Percentiles rank a stretch among this genome's conserved stretches.
Evolutionary conservation across 64 coral and sea anemone genomes (phyloP).

Genomic region (Platygyra sinensis): DNA sequence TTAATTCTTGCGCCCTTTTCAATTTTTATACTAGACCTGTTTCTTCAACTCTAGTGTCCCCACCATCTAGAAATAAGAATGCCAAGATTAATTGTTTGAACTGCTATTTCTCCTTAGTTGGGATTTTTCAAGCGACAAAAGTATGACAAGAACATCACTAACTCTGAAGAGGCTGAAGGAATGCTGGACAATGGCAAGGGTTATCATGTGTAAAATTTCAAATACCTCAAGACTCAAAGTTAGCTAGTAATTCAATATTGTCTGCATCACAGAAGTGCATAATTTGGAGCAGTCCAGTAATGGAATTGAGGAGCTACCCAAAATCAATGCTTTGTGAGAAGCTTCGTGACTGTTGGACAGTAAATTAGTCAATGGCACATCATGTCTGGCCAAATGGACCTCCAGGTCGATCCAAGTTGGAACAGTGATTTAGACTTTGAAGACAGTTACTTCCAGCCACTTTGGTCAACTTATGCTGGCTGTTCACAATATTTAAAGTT

Average conservation of each 20-base stretch:
- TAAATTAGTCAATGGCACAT: too few relatives aligned
- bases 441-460: too few relatives aligned
- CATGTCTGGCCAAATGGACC: too few relatives aligned
- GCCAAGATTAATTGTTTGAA: neutral
- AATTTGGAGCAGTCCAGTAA: neutral
- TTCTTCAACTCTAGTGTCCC: neutral
- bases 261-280: neutral
- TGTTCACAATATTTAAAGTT: too few relatives aligned
- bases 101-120: slow-evolving; percentile 13
- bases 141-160: slow-evolving; percentile 66
- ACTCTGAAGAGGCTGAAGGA: slow-evolving; percentile 21
- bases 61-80: neutral
- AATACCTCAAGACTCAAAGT: neutral
- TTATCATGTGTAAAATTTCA: neutral
- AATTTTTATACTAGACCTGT: too few relatives aligned
- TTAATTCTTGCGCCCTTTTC: too few relatives aligned
- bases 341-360: too few relatives aligned
- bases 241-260: neutral
- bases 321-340: too few relatives aligned
- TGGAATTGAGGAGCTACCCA: neutral
- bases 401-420: too few relatives aligned
- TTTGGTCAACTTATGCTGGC: too few relatives aligned
- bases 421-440: too few relatives aligned
- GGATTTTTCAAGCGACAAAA: slow-evolving; percentile 72
- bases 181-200: slow-evolving; percentile 49